phyloP scores from a whole-genome alignment of 2,888 invertebrate species.

The Caenorhabditis doughertyi region DNA sequence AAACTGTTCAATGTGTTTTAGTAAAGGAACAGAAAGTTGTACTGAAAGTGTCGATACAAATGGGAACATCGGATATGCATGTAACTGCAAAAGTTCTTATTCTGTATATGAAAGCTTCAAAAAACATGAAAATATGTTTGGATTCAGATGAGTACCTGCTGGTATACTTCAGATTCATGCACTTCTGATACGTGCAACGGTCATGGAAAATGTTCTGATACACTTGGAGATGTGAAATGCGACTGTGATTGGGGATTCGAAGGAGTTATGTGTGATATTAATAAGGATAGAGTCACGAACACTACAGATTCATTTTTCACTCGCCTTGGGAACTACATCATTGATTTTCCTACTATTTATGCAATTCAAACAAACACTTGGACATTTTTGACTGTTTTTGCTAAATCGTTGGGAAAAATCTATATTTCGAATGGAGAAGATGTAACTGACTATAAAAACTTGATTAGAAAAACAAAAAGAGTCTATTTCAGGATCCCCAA shows the following conservation, averaged over 20 bases:
- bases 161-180: slow-evolving; percentile 44
- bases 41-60: neutral
- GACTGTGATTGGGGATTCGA: slow-evolving; percentile 60
- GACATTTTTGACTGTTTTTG: slow-evolving; percentile 23
- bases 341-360: slow-evolving; percentile 15
- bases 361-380: slow-evolving; percentile 16
- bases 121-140: neutral
- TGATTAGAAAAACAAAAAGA: neutral
- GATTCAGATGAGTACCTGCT: slow-evolving; percentile 58
- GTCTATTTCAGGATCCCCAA: slow-evolving; percentile 52
- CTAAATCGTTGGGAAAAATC: slow-evolving; percentile 42
- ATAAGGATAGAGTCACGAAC: slow-evolving; percentile 34
- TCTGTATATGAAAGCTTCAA: slow-evolving; percentile 1
- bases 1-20: slow-evolving; percentile 31
- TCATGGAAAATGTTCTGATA: slow-evolving; percentile 51
- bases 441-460: neutral
- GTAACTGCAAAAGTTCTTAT: slow-evolving; percentile 37
- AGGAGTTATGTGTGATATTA: slow-evolving; percentile 35
- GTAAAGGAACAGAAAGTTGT: slow-evolving; percentile 45
- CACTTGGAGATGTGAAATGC: slow-evolving; percentile 26
- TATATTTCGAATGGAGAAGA: slow-evolving; percentile 53
- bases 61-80: slow-evolving; percentile 14
- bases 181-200: slow-evolving; percentile 16
- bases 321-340: slow-evolving; percentile 30
- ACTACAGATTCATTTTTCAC: slow-evolving; percentile 36